Conservation (phyloP, 2,888 invertebrate species). For the Lumbricus terrestris region DNA sequence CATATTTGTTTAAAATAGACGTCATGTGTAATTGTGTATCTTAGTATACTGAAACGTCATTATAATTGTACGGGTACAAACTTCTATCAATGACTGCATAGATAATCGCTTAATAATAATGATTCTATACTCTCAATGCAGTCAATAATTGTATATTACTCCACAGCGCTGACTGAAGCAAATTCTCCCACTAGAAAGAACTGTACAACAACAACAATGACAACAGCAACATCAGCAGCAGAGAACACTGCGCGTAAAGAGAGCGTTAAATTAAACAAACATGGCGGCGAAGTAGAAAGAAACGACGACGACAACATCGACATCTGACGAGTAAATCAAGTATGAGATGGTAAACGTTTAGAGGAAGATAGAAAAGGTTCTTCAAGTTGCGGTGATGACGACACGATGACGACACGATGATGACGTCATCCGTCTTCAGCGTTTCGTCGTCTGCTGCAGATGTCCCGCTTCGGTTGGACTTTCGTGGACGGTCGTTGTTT, state of each 20-base stretch:
- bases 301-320: background rate
- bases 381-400: conserved; percentile 3
- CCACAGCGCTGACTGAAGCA: background rate
- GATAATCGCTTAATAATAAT: background rate
- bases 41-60: background rate
- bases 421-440: background rate
- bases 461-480: background rate
- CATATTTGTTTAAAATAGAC: background rate
- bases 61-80: background rate
- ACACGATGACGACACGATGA: no score
- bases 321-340: conserved; percentile 3
- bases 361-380: conserved; percentile 3
- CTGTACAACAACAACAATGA: background rate
- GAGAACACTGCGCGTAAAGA: background rate
- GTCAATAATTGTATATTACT: background rate
- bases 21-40: background rate
- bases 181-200: background rate
- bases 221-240: no score
- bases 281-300: background rate
- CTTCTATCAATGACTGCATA: background rate
- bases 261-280: background rate
- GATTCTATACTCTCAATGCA: background rate
- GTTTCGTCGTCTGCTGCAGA: background rate
- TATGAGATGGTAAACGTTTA: conserved; percentile 3
- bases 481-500: background rate